Evolutionary conservation across 1,140 invertebrate species (phyloP), one percentile per base, ranked within the genome.

Genomic region (Drosophila takahashii): DNA sequence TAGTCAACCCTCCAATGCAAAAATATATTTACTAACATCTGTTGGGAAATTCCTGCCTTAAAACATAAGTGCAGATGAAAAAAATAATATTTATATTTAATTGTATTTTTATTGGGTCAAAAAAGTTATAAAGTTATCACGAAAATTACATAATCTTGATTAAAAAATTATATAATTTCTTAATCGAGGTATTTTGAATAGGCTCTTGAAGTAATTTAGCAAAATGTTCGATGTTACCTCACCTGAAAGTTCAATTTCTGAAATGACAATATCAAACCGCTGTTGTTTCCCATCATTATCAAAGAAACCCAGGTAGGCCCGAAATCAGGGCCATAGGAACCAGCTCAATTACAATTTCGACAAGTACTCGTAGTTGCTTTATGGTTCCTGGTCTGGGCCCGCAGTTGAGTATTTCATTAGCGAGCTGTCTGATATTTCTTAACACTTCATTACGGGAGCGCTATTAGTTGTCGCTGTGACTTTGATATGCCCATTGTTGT

Each of bases 401-500:
- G 7, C 32, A 10, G 47, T 74, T 81, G 83, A 73, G 56, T 57
- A 59, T 86, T 87, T 86, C 81, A 86, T 86, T 86, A 87, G 61
- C 65, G 48, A 29, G 42, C n/a, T 64, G 50, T 39, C 60, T 81
- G 57, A 76, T 81, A 78, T 71, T 67, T 67, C 75, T 61, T 74
- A 87, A 77, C 84, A 83, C 75, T 86, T 89, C 66, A 86, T 86
- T 86, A 79, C 45, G 75, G 57, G 37, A 64, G 58, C 48, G 50
- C 69, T 78, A 86, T 86, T 86, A 86, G 78, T 77, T 54, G 77
- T 59, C 66, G 61, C 62, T 37, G 62, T 74, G 77, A 81, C 81
- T 85, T 51, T 78, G 83, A 86, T 87, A 87, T 65, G 83, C 47
- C 69, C 71, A 79, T 85, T 85, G 81, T 80, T 69, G 59, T 73